Percentiles rank a stretch among this genome's conserved stretches.
These are phyloP conservation scores for Sebastes fasciatus DNA, from an alignment of 2,113 vertebrate genomes.

Conservation along the genomic window DNA sequence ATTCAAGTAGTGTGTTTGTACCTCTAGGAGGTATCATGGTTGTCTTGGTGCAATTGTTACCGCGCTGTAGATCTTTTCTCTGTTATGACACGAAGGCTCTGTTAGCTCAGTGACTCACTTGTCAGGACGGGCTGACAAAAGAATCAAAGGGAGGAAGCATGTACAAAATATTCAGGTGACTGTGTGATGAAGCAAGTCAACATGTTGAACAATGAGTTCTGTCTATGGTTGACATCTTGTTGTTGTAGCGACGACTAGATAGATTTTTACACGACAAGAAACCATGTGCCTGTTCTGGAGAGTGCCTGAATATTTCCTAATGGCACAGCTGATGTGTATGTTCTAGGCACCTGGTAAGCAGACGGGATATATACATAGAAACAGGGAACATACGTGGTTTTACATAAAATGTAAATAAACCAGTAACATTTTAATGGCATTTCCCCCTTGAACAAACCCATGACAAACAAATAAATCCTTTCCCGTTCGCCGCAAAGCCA, in stretches of 20 bases:
- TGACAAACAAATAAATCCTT: conserved; percentile 55
- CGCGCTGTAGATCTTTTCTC: conserved; percentile 14
- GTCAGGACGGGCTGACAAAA: conserved; percentile 40
- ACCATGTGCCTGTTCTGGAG: not conserved
- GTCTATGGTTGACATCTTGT: conserved; percentile 7
- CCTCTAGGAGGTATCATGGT: conserved; percentile 22
- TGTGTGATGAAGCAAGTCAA: conserved; percentile 1
- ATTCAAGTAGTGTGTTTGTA: conserved; percentile 23
- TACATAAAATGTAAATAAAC: conserved; percentile 45
- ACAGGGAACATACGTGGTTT: conserved; percentile 36
- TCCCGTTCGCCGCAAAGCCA: conserved; percentile 40
- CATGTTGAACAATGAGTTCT: not conserved
- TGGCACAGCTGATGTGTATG: not conserved
- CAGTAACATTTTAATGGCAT: conserved; percentile 33
- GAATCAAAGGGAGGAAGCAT: conserved; percentile 24
- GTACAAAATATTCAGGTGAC: conserved; percentile 18
- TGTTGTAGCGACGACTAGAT: not conserved
- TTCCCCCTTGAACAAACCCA: conserved; percentile 19
- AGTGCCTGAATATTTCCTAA: not conserved
- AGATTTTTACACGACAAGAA: conserved; percentile 1
- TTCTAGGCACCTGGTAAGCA: conserved; percentile 45
- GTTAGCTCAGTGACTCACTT: conserved; percentile 63
- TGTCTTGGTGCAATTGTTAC: conserved; percentile 30
- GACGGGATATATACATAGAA: conserved; percentile 37
- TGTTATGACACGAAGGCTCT: conserved; percentile 52